Evolutionary conservation across 2,113 vertebrate species (phyloP).

Genomic region (chimpanzee (Pan troglodytes)): NHGRI_mPanTro3-v2.1_pri NC_072407.2:82480501-82481000

Average conservation of each 20-base stretch:
- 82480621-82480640: background rate
- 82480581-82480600: background rate
- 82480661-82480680: background rate
- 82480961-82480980: background rate
- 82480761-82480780: background rate
- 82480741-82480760: background rate
- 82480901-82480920: background rate
- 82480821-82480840: background rate
- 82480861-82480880: background rate
- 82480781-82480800: background rate
- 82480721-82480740: background rate
- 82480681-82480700: background rate
- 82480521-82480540: background rate
- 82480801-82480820: background rate
- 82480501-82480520: background rate
- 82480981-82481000: background rate
- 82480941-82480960: background rate
- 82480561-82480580: background rate
- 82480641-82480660: background rate
- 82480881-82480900: background rate
- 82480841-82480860: background rate
- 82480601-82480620: background rate
- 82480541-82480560: background rate
- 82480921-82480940: background rate
- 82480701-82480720: background rate